These are phyloP conservation scores for Thalassophryne amazonica DNA, from an alignment of 2,797 vertebrate genomes.

Conservation along the genomic window DNA sequence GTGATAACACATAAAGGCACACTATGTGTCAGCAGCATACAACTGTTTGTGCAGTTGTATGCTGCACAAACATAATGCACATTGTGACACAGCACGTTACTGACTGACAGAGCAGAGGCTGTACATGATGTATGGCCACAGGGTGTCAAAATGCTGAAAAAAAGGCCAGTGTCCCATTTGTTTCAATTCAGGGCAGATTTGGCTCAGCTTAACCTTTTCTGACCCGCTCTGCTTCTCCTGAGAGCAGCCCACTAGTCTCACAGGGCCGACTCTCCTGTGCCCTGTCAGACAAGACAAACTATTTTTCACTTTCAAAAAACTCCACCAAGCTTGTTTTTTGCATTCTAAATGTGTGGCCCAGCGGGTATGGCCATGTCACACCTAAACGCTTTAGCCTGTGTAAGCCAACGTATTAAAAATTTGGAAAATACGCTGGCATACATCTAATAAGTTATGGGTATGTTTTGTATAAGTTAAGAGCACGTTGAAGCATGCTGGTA, in stretches of 20 bases:
- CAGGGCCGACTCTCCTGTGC: constrained; percentile 12
- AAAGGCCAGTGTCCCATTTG: constrained; percentile 44
- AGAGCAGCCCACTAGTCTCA: constrained; percentile 10
- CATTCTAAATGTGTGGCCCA: constrained; percentile 33
- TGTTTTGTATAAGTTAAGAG: too few species aligned
- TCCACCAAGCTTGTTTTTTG: constrained; percentile 16
- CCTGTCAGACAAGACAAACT: constrained; percentile 40
- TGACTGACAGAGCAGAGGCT: constrained; percentile 11
- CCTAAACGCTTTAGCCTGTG: too few species aligned
- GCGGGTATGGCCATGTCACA: too few species aligned
- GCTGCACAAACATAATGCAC: background rate
- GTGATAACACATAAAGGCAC: constrained; percentile 6
- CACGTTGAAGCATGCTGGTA: too few species aligned
- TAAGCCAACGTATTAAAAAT: too few species aligned
- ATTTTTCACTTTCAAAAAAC: constrained; percentile 18
- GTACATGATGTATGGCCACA: constrained; percentile 27
- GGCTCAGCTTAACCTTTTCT: constrained; percentile 45
- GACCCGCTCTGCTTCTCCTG: constrained; percentile 11
- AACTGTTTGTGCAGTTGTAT: too few species aligned
- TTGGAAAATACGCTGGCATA: too few species aligned
- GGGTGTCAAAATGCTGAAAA: constrained; percentile 12
- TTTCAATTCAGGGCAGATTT: constrained; percentile 49
- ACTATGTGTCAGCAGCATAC: background rate
- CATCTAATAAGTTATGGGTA: too few species aligned
- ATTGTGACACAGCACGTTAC: constrained; percentile 11